Evolutionary conservation across 1,140 invertebrate species (phyloP), one percentile per base, ranked within the genome.

Genomic region (Thaumetopoea pityocampa): DNA sequence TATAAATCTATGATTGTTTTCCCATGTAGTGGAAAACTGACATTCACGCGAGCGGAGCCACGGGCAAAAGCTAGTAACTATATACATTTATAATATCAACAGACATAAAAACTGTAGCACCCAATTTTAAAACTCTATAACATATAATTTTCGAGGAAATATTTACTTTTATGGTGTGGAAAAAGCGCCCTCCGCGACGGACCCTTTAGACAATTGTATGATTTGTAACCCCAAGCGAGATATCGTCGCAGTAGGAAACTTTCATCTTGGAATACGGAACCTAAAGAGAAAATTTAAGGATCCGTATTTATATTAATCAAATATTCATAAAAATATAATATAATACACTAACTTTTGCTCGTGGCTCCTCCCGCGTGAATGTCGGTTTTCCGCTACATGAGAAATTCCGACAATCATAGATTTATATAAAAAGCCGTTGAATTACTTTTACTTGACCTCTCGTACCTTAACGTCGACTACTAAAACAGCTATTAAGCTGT

Each of bases 121-220:
- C 23, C 48, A 19, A 42, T 61, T 52, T 69, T 66, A 66, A 61
- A 73, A 76, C 71, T 67, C 72, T 71, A 62, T 55, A 45, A 67
- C 69, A 74, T 71, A 62, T 55, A 45, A 67, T 71, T 56, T 59
- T 67, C 53, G 22, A 46, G 45, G 50, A 55, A 68, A 76, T 69
- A 70, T 76, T 73, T 74, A 81, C 71, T 76, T 81, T 80, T 72
- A 78, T 78, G 69, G 66, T 62, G 69, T 76, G 77, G 73, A 77
- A 81, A 76, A 77, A 48, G 43, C 41, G 11, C 49, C 29, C 46
- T 18, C 26, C 24, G 43, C 12, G 24, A 42, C 65, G 67, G 66
- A 57, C 32, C 24, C 51, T 33, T 44, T 63, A 66, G 66, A 81
- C 71, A 78, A 76, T 71, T 50, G 57, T 38, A 81, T 73, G 67